Evolutionary conservation across 2,888 invertebrate species (phyloP).

Genomic region (Macrosoma leucophasiata): DNA sequence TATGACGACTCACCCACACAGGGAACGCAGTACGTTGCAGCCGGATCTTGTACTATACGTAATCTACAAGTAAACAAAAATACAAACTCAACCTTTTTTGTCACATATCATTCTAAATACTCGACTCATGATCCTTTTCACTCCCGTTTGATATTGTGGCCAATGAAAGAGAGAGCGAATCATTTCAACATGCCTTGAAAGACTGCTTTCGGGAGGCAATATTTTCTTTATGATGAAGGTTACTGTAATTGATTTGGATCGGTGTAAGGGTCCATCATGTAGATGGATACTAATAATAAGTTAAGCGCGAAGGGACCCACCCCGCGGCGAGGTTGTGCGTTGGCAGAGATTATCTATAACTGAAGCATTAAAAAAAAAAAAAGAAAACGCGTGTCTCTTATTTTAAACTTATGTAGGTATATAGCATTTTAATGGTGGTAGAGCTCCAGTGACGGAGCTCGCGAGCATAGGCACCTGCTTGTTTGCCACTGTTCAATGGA

Average conservation of each 20-base stretch:
- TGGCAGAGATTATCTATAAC: conserved; percentile 29
- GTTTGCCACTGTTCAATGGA: too few relatives aligned
- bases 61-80: too few relatives aligned
- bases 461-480: too few relatives aligned
- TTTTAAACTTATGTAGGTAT: too few relatives aligned
- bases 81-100: conserved; percentile 11
- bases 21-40: too few relatives aligned
- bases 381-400: too few relatives aligned
- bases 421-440: too few relatives aligned
- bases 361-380: too few relatives aligned
- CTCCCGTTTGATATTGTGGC: conserved; percentile 21
- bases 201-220: conserved; percentile 30
- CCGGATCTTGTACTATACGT: too few relatives aligned
- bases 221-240: conserved; percentile 39
- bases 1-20: too few relatives aligned
- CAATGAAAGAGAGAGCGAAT: conserved; percentile 26
- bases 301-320: conserved; percentile 31
- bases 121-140: conserved; percentile 21
- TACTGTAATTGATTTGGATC: conserved; percentile 47
- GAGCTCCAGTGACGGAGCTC: too few relatives aligned
- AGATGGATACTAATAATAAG: conserved; percentile 34
- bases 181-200: conserved; percentile 29
- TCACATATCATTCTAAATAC: conserved; percentile 11
- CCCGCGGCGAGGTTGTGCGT: conserved; percentile 29
- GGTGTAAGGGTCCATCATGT: conserved; percentile 34